Percentiles rank a stretch among this genome's conserved stretches.
phyloP scores from a whole-genome alignment of 2,888 invertebrate species.

The Oscheius myriophilus region DNA sequence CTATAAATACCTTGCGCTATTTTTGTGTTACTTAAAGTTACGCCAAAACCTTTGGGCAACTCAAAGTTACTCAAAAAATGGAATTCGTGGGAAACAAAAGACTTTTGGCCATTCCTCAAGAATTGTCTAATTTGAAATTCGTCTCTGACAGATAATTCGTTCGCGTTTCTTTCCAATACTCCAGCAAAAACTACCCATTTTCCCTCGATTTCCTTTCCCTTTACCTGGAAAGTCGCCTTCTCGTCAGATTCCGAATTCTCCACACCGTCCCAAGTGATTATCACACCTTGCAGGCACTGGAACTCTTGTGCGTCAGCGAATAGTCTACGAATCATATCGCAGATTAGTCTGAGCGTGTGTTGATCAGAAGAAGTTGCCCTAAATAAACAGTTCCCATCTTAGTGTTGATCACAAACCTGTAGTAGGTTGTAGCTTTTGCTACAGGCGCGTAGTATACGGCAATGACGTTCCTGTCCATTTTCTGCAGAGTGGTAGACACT shows the following conservation, averaged over 20 bases:
- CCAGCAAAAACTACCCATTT: no score
- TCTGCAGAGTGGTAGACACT: slow-evolving; percentile 33
- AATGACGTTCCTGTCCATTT: slow-evolving; percentile 46
- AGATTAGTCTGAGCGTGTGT: slow-evolving; percentile 45
- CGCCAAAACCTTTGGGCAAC: no score
- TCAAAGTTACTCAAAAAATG: no score
- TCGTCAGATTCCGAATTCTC: slow-evolving; percentile 74
- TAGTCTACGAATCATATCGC: slow-evolving; percentile 78
- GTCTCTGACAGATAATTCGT: no score
- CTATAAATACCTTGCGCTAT: no score
- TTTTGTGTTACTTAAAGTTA: no score
- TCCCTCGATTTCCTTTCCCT: no score
- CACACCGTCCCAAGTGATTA: slow-evolving; percentile 86
- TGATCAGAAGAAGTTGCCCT: slow-evolving; percentile 53
- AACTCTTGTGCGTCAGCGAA: slow-evolving; percentile 82
- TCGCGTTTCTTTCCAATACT: no score
- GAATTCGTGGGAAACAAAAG: no score
- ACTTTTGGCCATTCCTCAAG: no score
- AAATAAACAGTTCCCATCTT: not conserved
- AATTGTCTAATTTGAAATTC: no score
- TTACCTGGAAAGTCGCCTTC: slow-evolving; percentile 76
- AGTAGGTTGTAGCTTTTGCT: slow-evolving; percentile 51
- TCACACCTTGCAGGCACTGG: slow-evolving; percentile 80
- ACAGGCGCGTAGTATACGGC: slow-evolving; percentile 60
- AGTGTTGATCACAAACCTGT: slow-evolving; percentile 33